Conservation (phyloP, 2,113 vertebrate genomes). For the Tetraodon nigroviridis region DNA sequence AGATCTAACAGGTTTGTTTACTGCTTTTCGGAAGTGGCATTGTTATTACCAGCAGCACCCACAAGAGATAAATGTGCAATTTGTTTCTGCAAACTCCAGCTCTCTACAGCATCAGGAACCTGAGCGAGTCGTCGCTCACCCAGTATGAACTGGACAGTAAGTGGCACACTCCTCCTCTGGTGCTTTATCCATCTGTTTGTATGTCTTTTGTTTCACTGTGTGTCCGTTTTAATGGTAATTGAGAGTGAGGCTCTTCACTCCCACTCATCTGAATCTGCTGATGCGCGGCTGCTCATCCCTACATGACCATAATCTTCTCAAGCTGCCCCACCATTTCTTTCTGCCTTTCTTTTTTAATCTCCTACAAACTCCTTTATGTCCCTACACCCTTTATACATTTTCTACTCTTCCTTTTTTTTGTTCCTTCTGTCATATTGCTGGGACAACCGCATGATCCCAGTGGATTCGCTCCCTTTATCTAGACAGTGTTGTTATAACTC, state of each 20-base stretch:
- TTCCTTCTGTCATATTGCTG: constrained; percentile 35
- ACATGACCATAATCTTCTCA: constrained; percentile 44
- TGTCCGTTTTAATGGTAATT: constrained; percentile 28
- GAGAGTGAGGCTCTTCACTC: constrained; percentile 20
- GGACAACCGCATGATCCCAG: constrained; percentile 28
- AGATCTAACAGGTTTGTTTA: constrained; percentile 76
- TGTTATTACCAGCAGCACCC: not conserved
- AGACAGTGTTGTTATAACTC: constrained; percentile 34
- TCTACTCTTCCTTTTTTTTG: constrained; percentile 29
- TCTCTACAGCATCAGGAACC: constrained; percentile 84
- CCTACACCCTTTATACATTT: constrained; percentile 39
- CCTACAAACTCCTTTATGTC: constrained; percentile 35
- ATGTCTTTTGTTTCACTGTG: constrained; percentile 17
- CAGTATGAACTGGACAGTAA: constrained; percentile 98
- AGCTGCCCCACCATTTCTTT: constrained; percentile 38
- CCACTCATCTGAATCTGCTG: constrained; percentile 27
- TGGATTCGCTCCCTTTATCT: constrained; percentile 35
- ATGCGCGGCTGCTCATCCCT: constrained; percentile 17
- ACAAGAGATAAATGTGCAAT: not conserved
- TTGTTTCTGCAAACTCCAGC: constrained; percentile 67
- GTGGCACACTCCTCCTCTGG: constrained; percentile 55
- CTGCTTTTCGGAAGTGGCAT: not conserved
- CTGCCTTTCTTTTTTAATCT: constrained; percentile 47
- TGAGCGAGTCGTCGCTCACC: constrained; percentile 90
- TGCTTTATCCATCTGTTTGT: constrained; percentile 25